Evolutionary conservation across 2,113 vertebrate species (phyloP).

Genomic region (Tupaia tana): DNA sequence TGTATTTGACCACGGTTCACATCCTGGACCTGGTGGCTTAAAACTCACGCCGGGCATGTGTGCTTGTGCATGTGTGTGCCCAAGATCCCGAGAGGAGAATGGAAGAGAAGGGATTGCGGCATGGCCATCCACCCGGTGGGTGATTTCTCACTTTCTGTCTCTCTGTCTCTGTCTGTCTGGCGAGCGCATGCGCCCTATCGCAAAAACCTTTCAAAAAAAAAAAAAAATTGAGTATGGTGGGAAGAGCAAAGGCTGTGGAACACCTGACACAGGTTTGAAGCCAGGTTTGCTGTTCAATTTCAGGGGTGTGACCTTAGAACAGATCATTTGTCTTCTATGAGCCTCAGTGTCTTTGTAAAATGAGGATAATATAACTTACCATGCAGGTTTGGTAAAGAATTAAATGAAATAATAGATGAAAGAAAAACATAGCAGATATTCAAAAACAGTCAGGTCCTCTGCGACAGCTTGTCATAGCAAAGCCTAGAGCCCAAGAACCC

Average conservation of each 20-base stretch:
- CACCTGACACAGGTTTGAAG: background rate
- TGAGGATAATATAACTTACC: background rate
- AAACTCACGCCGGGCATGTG: too few relatives aligned
- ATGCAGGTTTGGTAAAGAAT: background rate
- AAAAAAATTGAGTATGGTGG: background rate
- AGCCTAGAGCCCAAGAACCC: background rate
- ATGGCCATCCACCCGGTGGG: too few relatives aligned
- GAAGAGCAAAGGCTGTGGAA: background rate
- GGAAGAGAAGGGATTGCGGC: too few relatives aligned
- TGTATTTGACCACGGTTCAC: too few relatives aligned
- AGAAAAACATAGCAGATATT: background rate
- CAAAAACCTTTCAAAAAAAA: too few relatives aligned
- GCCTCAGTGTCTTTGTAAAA: background rate
- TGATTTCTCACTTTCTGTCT: too few relatives aligned
- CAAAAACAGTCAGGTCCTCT: background rate
- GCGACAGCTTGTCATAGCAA: background rate
- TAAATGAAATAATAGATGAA: background rate
- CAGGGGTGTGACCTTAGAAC: background rate
- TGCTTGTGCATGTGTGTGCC: too few relatives aligned
- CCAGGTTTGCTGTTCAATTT: background rate
- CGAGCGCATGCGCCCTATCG: too few relatives aligned
- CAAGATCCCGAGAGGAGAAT: too few relatives aligned
- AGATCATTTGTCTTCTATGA: background rate
- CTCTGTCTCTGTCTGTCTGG: too few relatives aligned
- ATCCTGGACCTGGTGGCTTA: too few relatives aligned